Evolutionary conservation across 2,888 invertebrate species (phyloP), one percentile per base, ranked within the genome.

Genomic region (Tubiluchus corallicola): DNA sequence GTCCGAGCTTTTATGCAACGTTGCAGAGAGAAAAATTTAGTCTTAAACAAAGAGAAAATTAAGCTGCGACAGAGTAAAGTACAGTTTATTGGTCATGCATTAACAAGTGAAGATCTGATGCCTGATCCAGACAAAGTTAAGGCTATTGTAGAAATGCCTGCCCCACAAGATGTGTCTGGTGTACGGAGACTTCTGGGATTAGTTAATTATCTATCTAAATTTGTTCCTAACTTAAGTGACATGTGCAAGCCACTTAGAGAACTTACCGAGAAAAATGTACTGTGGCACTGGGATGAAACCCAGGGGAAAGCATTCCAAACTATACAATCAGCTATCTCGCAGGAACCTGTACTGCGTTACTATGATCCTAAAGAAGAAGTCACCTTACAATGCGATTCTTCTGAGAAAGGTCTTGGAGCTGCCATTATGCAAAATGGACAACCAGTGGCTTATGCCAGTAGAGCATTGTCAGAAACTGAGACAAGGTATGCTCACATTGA

Each of bases 81-180:
- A 29, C 9, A 9, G n/a, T 29, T 9, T 29, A 29, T 29, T 29
- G 29, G 29, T 9, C 29, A 29, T n/a, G 9, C n/a, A 38, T 16
- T 50, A 13, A 52, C 51, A 2, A 20, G 37, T 15, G 45, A 44
- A 17, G 49, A 49, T 19, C 38, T 50, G 17, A n/a, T 40, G 16
- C 37, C 49, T 16, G 45, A 52, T 38, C 48, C 45, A 5, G 42
- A 43, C 3, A 52, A 51, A 38, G 37, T 49, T 3, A 38, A 47
- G 40, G 50, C 50, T 2, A 42, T 52, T 2, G 19, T 20, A 38
- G 20, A 52, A 9, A 50, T 52, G 51, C 48, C 47, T 19, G 20
- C 17, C n/a, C 47, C 49, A 16, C 21, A n/a, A 4, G 47, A 51
- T 21, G 45, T 47, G 37, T 37, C 38, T 38, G 45, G 17, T 5